Percentiles rank a stretch among this genome's conserved stretches.
These are phyloP conservation scores for Cataglyphis livida DNA, from an alignment of 2,888 invertebrate genomes.

Conservation along the genomic window DNA sequence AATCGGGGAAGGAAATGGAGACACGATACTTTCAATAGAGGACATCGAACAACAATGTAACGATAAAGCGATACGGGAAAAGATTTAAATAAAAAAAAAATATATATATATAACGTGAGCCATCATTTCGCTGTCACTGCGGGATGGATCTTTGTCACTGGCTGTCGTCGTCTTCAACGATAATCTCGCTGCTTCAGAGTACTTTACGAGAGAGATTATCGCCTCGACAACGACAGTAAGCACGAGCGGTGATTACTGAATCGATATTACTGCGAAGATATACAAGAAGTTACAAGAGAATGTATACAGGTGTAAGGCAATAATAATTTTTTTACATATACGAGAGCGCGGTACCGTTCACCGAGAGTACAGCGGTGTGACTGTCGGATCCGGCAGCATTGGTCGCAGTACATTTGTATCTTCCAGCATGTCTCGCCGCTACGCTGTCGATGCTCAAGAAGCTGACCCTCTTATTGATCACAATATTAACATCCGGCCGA, in stretches of 20 bases:
- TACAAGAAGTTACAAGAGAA: constrained; percentile 69
- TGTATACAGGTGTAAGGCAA: constrained; percentile 45
- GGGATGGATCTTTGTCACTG: constrained; percentile 64
- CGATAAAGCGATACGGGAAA: constrained; percentile 67
- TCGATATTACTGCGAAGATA: constrained; percentile 68
- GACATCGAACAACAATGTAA: constrained; percentile 51
- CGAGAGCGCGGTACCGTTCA: constrained; percentile 88
- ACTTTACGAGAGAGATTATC: constrained; percentile 58
- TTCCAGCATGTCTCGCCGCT: constrained; percentile 89
- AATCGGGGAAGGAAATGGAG: constrained; percentile 6
- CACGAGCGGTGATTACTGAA: constrained; percentile 63
- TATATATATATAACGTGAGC: constrained; percentile 51
- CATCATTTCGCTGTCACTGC: constrained; percentile 64
- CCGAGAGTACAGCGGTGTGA: constrained; percentile 88
- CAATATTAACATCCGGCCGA: constrained; percentile 88
- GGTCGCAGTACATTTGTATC: constrained; percentile 90
- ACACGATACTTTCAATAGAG: constrained; percentile 14
- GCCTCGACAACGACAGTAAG: constrained; percentile 69
- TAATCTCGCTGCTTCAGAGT: constrained; percentile 46
- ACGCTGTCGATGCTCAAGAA: constrained; percentile 89
- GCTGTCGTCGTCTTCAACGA: constrained; percentile 68
- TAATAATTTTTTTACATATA: constrained; percentile 50
- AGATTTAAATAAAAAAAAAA: constrained; percentile 4
- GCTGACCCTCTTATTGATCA: constrained; percentile 89
- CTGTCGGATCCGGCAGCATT: constrained; percentile 89